Conservation (phyloP, 2,888 invertebrate species). For the Fragum whitleyi region DNA sequence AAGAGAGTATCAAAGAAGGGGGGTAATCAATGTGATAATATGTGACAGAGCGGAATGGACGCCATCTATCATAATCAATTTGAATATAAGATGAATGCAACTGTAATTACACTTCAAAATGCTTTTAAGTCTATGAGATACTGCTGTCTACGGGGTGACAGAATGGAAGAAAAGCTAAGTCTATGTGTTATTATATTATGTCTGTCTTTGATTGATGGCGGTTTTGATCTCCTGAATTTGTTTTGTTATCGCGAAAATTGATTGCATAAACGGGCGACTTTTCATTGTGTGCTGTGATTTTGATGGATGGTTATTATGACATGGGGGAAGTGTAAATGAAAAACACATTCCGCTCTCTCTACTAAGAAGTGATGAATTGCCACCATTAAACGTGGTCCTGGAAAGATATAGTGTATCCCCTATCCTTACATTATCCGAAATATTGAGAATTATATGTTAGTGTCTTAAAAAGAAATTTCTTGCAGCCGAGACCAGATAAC, state of each 20-base stretch:
- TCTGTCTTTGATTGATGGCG: slow-evolving; percentile 61
- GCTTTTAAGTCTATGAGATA: slow-evolving; percentile 58
- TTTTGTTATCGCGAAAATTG: slow-evolving; percentile 62
- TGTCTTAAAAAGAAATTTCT: no score
- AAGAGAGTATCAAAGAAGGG: slow-evolving; percentile 30
- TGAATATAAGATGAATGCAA: slow-evolving; percentile 57
- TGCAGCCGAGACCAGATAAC: no score
- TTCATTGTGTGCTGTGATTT: slow-evolving; percentile 29
- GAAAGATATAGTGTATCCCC: background rate
- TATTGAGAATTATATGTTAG: no score
- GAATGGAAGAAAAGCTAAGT: slow-evolving; percentile 39
- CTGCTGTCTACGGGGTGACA: slow-evolving; percentile 47
- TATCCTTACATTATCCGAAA: no score
- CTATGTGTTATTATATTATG: slow-evolving; percentile 63
- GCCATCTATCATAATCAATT: slow-evolving; percentile 58
- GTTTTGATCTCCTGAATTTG: slow-evolving; percentile 59
- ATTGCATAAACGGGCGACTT: slow-evolving; percentile 59
- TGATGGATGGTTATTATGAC: slow-evolving; percentile 60
- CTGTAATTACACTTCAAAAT: slow-evolving; percentile 61
- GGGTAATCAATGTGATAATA: slow-evolving; percentile 51
- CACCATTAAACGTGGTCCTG: slow-evolving; percentile 12
- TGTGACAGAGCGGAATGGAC: slow-evolving; percentile 40
- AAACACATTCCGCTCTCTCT: slow-evolving; percentile 37
- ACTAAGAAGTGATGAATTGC: slow-evolving; percentile 29
- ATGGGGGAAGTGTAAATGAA: slow-evolving; percentile 41